phyloP scores from a whole-genome alignment of 1,140 invertebrate genomes.

The Helicoverpa armigera region DNA sequence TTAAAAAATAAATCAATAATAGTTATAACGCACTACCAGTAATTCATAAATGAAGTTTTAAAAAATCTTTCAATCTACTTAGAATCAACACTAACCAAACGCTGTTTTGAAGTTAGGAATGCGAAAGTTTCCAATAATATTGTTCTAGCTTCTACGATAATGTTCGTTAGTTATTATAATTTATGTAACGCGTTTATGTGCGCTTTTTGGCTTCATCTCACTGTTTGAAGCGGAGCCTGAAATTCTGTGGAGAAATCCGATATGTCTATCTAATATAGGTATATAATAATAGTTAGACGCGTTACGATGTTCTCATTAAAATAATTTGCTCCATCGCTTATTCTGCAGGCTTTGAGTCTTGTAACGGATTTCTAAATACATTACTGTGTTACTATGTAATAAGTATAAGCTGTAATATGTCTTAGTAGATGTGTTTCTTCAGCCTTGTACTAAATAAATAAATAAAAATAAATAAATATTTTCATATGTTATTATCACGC shows the following conservation, averaged over 20 bases:
- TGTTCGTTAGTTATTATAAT: conserved; percentile 30
- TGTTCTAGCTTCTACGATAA: conserved; percentile 17
- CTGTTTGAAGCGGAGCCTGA: background rate
- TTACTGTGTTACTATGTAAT: background rate
- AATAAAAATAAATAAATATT: too few species aligned
- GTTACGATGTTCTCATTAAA: background rate
- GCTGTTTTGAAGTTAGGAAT: conserved; percentile 22
- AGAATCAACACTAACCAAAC: conserved; percentile 26
- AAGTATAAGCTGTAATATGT: background rate
- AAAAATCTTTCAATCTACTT: conserved; percentile 14
- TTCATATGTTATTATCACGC: too few species aligned
- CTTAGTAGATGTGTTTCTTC: too few species aligned
- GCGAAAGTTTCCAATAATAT: conserved; percentile 33
- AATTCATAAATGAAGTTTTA: too few species aligned
- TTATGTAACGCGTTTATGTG: conserved; percentile 4
- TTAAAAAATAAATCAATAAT: too few species aligned
- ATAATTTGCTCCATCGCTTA: conserved; percentile 9
- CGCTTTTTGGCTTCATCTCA: conserved; percentile 3
- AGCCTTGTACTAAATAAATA: too few species aligned
- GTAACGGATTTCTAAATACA: background rate
- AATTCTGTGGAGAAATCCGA: background rate
- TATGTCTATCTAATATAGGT: background rate
- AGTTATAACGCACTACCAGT: too few species aligned
- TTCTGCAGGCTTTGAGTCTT: background rate
- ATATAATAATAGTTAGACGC: background rate